Evolutionary conservation across 2,888 invertebrate genomes (phyloP), one percentile per base, ranked within the genome.

Genomic region (Copidosoma aretas): DNA sequence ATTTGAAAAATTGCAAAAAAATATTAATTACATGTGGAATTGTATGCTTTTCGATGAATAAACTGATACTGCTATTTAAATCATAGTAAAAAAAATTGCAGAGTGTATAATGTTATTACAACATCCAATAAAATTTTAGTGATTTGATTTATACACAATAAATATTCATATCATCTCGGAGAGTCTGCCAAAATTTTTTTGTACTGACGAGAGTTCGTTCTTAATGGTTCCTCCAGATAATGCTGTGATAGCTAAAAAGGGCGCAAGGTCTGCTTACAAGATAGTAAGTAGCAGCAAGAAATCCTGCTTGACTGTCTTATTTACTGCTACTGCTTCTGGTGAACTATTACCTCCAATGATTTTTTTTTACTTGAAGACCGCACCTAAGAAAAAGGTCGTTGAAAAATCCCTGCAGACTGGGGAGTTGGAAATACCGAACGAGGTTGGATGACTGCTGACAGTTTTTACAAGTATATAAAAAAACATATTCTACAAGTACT

Each of bases 281-380:
- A 70, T 79, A 56, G 74, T 75, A 62, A 61, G 51, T 22, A 72
- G 74, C 1, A 77, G 75, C 21, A 77, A 78, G 66, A 80, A 79
- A 73, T 77, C 77, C n/a, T 77, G 70, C 51, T 14, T 79, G 21
- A 79, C 79, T 8, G 77, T 78, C 1, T 57, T 79, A 19, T 57
- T 77, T 15, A 71, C 68, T n/a, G 75, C 78, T 53, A 67, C 68
- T 59, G 79, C 79, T 12, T 57, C 41, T 60, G 74, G 78, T 1
- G 54, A 77, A 25, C 67, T 76, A 12, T 67, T 74, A 54, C 76
- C 77, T 14, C 76, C 76, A 19, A 71, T 73, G 63, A 43, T 74
- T 76, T 14, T 73, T 75, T 41, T 79, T 77, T 60, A 79, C 76
- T 39, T 69, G 60, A 46, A 60, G 63, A 54, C 53, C 62, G 56